Evolutionary conservation across 2,888 invertebrate genomes (phyloP), one percentile per base, ranked within the genome.

Genomic region (Argynnis bischoffii): DNA sequence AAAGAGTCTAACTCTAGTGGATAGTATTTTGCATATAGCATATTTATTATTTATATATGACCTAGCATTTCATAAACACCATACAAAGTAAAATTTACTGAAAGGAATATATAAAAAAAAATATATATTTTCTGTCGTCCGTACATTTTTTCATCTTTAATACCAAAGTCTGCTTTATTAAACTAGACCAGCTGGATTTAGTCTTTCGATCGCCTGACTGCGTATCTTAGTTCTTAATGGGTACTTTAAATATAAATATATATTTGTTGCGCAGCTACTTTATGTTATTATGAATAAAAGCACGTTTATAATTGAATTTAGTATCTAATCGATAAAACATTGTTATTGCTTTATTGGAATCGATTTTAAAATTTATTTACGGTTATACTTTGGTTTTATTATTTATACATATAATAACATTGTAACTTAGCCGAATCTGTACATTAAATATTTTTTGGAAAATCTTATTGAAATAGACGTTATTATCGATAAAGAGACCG

Each of bases 121-220:
- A 18, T 18, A 18, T 4, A 26, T 26, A 5, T 13, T 11, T 8
- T 47, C 1, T 21, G n/a, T 31, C 15, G n/a, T 15, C 14, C 41
- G 18, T 11, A 15, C 18, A 6, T 46, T 48, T 64, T 53, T 55
- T 56, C 6, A 31, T 14, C 56, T 65, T n/a, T 65, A 47, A 11
- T 6, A n/a, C 13, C 31, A 46, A 47, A 26, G 61, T 67, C 57
- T 68, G 48, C 68, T 65, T 69, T 65, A 65, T 67, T 59, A 63
- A 73, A 70, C 74, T 76, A 69, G 74, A 74, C 67, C 68, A 59
- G 72, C 72, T 70, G 60, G 78, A 79, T 81, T 83, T 77, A 78
- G 79, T 77, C 77, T 73, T 75, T 67, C 69, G 72, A 72, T 73
- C 64, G 69, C 70, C 66, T 66, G 71, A 64, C 73, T 67, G 67